Base-by-base conservation (phyloP, 1,140 invertebrate genomes). In the Lutraria rhynchaena region DNA sequence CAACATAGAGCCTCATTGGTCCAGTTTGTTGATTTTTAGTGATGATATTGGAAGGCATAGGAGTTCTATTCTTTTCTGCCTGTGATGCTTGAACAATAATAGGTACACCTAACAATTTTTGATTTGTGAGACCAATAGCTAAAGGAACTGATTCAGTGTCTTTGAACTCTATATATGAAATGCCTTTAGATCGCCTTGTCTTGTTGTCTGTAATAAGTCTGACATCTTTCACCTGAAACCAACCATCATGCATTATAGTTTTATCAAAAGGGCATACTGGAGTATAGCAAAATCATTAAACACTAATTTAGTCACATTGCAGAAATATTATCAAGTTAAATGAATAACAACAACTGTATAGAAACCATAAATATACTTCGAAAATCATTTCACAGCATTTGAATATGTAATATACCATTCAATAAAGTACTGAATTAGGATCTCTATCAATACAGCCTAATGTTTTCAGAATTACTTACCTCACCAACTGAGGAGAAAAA, bases 401-500 rank as follows among this genome's bases (percentile, higher is more conserved):
- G n/a, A n/a, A n/a, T n/a, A n/a, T n/a, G n/a, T n/a, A n/a, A n/a
- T n/a, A n/a, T n/a, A n/a, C n/a, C n/a, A n/a, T n/a, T n/a, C n/a
- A n/a, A n/a, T n/a, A n/a, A n/a, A n/a, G n/a, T n/a, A n/a, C n/a
- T n/a, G n/a, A n/a, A n/a, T n/a, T n/a, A n/a, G n/a, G n/a, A n/a
- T n/a, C n/a, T n/a, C n/a, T n/a, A n/a, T n/a, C n/a, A n/a, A n/a
- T n/a, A n/a, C n/a, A n/a, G n/a, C n/a, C n/a, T n/a, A n/a, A n/a
- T n/a, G n/a, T n/a, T n/a, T n/a, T n/a, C n/a, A n/a, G n/a, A n/a
- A n/a, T n/a, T n/a, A n/a, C n/a, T 81, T 87, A 99, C 98, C 94
- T 99, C 99, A 49, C 99, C 99, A 76, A 99, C 98, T 74, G 97
- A 97, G 3, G 97, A 99, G 91, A 99, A 99, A 92, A 99, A 99